Evolutionary conservation across 2,113 vertebrate species (phyloP).

Genomic region (Vulpes ferrilata): DNA sequence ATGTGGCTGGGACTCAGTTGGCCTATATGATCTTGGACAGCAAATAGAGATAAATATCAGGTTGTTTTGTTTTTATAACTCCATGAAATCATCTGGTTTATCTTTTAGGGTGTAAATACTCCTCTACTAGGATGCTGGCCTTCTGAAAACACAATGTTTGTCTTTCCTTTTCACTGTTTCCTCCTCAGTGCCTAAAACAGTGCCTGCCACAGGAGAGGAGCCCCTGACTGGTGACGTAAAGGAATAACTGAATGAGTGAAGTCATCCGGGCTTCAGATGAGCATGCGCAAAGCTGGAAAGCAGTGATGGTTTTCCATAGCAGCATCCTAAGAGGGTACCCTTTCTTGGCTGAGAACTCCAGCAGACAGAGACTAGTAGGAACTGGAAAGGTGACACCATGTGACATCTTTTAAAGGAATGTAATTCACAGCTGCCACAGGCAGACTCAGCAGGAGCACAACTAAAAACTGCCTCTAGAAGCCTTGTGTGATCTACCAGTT

Average conservation of each 20-base stretch:
- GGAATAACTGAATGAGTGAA: not conserved
- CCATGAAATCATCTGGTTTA: not conserved
- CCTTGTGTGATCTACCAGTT: not conserved
- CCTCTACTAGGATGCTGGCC: not conserved
- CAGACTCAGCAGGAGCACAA: constrained; percentile 15
- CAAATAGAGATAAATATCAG: not conserved
- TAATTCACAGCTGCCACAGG: constrained; percentile 55
- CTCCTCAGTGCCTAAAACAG: not conserved
- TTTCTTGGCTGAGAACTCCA: not conserved
- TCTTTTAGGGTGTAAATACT: constrained; percentile 6
- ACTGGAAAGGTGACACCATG: not conserved
- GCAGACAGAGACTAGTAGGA: not conserved
- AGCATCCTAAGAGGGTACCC: not conserved
- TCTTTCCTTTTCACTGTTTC: not conserved
- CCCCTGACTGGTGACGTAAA: not conserved
- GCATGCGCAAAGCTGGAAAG: not conserved
- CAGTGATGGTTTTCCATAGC: not conserved
- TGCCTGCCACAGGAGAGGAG: not conserved
- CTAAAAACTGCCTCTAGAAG: constrained; percentile 48
- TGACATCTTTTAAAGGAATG: not conserved
- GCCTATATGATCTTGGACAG: not conserved
- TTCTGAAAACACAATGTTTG: not conserved
- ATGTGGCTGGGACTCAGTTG: not conserved
- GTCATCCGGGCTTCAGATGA: not conserved
- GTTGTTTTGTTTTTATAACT: not conserved